Conservation (phyloP, 2,797 vertebrate species). For the Denticeps clupeoides region DNA sequence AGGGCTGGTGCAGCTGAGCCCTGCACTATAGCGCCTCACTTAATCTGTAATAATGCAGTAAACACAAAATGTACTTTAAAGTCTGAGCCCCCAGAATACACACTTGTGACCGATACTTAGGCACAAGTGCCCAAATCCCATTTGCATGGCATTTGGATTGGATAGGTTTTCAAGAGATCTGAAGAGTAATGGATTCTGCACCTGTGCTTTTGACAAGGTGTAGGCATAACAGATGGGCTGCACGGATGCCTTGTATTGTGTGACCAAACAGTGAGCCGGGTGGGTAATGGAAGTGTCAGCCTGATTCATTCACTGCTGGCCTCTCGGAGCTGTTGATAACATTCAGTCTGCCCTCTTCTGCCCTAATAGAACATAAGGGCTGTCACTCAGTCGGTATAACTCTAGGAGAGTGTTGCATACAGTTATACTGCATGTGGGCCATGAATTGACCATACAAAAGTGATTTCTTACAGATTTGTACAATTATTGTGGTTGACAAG, state of each 20-base stretch:
- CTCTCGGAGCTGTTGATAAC: neutral
- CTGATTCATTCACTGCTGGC: conserved; percentile 18
- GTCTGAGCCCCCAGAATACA: too few species aligned
- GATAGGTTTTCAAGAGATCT: neutral
- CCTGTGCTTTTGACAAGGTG: conserved; percentile 7
- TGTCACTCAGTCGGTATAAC: neutral
- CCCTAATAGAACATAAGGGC: neutral
- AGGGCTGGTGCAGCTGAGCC: too few species aligned
- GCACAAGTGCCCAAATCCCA: neutral
- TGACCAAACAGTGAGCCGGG: neutral
- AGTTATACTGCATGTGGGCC: neutral
- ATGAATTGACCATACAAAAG: too few species aligned
- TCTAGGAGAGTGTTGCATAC: too few species aligned
- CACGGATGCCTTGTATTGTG: neutral
- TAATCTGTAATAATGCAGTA: too few species aligned
- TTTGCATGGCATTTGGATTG: neutral
- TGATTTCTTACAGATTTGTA: too few species aligned
- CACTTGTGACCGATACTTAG: too few species aligned
- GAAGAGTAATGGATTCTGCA: conserved; percentile 7
- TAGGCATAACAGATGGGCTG: conserved; percentile 17
- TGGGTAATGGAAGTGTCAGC: conserved; percentile 16
- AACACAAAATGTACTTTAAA: too few species aligned
- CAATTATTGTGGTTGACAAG: too few species aligned
- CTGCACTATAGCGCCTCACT: too few species aligned
- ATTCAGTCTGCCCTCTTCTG: neutral